These are phyloP conservation scores for Heliconius eleuchia DNA, from an alignment of 1,140 invertebrate species.

Conservation along the genomic window DNA sequence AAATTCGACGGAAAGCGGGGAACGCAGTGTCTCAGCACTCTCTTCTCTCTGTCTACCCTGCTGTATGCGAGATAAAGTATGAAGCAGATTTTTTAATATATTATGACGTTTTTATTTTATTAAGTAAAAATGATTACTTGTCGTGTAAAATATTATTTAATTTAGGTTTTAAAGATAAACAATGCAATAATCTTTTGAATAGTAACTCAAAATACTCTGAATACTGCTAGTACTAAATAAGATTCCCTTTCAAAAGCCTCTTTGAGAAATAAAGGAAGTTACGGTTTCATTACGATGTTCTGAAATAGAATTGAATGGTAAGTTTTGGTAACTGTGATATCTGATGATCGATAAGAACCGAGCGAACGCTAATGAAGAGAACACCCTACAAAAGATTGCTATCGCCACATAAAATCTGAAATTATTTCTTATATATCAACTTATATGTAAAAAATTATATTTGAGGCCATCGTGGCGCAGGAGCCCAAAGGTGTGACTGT, in stretches of 20 bases:
- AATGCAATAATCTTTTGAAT: not conserved
- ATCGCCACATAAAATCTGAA: not conserved
- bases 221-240: not conserved
- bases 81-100: no score
- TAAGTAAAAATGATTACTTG: no score
- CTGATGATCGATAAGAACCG: slow-evolving; percentile 12
- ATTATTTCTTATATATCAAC: not conserved
- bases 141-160: not conserved
- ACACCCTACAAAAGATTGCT: not conserved
- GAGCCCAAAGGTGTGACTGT: no score
- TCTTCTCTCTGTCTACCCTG: no score
- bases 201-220: not conserved
- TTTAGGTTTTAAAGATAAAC: not conserved
- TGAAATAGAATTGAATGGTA: not conserved
- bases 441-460: no score
- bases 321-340: not conserved
- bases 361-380: slow-evolving; percentile 3
- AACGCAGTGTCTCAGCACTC: no score
- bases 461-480: no score
- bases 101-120: no score
- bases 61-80: not conserved
- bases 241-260: not conserved
- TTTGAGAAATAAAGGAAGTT: not conserved
- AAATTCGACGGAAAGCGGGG: no score
- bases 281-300: not conserved